Base-by-base conservation (phyloP, 2,113 vertebrate species). In the Phyllostomus discolor region DNA sequence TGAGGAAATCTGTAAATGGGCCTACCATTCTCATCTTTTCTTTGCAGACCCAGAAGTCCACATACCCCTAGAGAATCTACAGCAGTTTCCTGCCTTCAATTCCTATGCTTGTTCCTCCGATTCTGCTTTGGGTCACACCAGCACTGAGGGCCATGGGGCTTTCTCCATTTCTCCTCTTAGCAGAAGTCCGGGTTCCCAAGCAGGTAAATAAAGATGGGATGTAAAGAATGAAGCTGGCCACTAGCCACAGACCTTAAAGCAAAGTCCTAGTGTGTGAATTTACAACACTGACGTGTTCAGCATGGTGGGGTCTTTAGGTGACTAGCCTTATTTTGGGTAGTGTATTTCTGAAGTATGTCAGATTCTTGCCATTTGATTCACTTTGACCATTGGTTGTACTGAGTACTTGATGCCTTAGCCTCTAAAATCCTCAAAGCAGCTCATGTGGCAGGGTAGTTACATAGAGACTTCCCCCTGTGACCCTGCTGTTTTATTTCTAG, bases 31-130 rank as follows among this genome's bases (percentile, higher is more conserved):
- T 38, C 86, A 14, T 66, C 94, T 94, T 97, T 94, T 31, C 31
- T 94, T 54, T 96, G 83, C 98, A 99, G 99, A 99, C 98, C 99
- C 99, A 12, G 99, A 99, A 98, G 99, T 99, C 94, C 99, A 99
- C 94, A 99, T 99, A 97, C 99, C 99, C 57, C 97, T 99, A n/a
- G 99, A 99, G 98, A 99, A 99, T 98, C 98, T 99, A 88, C 99
- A 99, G 98, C 99, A 99, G 98, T 99, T 99, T 97, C 99, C 99
- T 97, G 99, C 99, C 67, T 99, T 99, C 94, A 99, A 98, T 5
- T 99, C 98, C 50, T 96, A 99, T 2, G 54, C 99, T 97, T 98
- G 93, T 97, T 87, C 97, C 0, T 97, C 97, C 66, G 98, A 98
- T 97, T 97, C 96, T 96, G 86, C 59, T 97, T 80, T 4, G 93